These are phyloP conservation scores for Antheraea assamensis DNA, from an alignment of 2,888 invertebrate genomes.

Conservation along the genomic window DNA sequence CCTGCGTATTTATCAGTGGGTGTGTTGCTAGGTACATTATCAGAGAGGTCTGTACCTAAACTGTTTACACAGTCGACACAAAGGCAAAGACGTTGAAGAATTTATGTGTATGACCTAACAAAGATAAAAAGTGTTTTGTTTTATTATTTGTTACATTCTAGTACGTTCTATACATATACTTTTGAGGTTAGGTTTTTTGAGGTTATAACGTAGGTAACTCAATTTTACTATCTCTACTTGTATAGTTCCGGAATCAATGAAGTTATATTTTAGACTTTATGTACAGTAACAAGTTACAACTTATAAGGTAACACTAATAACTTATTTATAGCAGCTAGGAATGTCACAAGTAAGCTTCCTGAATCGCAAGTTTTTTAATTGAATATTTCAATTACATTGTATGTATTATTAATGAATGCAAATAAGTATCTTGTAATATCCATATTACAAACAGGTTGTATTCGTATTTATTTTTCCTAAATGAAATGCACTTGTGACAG, in stretches of 20 bases:
- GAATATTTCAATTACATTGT: neutral
- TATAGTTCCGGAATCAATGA: neutral
- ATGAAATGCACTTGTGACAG: slow-evolving; percentile 15
- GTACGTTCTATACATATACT: slow-evolving; percentile 3
- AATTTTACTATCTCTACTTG: neutral
- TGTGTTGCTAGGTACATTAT: slow-evolving; percentile 51
- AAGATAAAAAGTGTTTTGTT: slow-evolving; percentile 47
- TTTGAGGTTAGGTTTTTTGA: neutral
- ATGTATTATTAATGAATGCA: neutral
- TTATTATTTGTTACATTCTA: slow-evolving; percentile 22
- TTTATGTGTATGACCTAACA: slow-evolving; percentile 36
- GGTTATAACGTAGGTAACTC: neutral
- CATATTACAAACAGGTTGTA: neutral
- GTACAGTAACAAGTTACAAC: neutral
- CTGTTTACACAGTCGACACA: slow-evolving; percentile 37
- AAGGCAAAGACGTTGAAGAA: slow-evolving; percentile 41
- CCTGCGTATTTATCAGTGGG: slow-evolving; percentile 49
- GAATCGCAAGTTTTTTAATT: neutral
- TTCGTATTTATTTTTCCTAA: neutral
- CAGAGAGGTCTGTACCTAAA: slow-evolving; percentile 29
- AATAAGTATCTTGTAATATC: neutral
- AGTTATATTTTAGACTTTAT: neutral
- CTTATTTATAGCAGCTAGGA: neutral
- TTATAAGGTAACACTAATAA: neutral
- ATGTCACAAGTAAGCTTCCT: neutral